These are phyloP conservation scores for Hemicordylus capensis DNA, from an alignment of 2,113 vertebrate genomes.

Conservation along the genomic window DNA sequence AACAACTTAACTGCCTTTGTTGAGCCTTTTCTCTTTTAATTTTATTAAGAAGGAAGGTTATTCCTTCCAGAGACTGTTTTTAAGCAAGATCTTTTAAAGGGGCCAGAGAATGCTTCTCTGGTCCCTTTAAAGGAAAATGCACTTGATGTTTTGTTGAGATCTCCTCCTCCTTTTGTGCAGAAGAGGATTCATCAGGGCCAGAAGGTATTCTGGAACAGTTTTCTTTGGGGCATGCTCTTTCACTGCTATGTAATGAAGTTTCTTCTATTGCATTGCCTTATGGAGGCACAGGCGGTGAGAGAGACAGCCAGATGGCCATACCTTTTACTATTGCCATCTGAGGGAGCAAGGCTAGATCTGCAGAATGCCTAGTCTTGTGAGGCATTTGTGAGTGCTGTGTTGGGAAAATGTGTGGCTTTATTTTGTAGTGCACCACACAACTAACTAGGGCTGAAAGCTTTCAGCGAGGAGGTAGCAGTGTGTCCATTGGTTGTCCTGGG, in stretches of 20 bases:
- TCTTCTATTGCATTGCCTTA: neutral
- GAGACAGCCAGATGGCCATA: neutral
- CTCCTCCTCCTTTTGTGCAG: too few species aligned
- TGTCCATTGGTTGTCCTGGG: accelerated
- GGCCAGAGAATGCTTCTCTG: neutral
- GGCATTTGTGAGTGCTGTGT: neutral
- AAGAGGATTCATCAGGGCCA: neutral
- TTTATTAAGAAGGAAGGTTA: neutral
- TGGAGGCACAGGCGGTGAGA: neutral
- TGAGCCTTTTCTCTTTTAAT: slow-evolving; percentile 4
- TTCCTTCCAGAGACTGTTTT: neutral
- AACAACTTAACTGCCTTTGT: slow-evolving; percentile 16
- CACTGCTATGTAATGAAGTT: neutral
- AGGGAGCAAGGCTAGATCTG: accelerated
- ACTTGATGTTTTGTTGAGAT: neutral
- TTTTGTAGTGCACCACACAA: neutral
- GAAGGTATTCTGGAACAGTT: neutral
- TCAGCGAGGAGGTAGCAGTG: accelerated
- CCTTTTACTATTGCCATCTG: neutral
- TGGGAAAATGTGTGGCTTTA: neutral
- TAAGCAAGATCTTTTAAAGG: neutral
- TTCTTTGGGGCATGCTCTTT: neutral
- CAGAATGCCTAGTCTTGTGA: neutral
- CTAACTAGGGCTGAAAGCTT: neutral
- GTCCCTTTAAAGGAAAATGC: neutral